phyloP scores from a whole-genome alignment of 2,113 vertebrate species.

The Sialia sialis region DNA sequence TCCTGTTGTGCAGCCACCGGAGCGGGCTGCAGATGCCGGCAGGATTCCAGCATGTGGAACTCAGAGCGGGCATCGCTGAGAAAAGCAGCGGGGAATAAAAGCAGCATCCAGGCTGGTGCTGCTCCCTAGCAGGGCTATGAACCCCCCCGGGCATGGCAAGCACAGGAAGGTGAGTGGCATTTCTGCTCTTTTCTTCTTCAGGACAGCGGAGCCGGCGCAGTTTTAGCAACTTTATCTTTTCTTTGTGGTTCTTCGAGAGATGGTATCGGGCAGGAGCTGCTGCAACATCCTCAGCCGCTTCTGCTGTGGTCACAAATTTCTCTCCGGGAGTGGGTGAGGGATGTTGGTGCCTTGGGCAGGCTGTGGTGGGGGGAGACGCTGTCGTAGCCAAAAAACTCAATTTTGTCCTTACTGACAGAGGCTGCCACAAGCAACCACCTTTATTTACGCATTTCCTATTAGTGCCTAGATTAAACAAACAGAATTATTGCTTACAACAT shows the following conservation, averaged over 20 bases:
- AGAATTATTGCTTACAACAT: neutral
- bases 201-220: too few species aligned
- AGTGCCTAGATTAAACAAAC: neutral
- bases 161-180: slow-evolving; percentile 47
- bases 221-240: neutral
- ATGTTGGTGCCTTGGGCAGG: neutral
- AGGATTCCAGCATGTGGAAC: slow-evolving; percentile 12
- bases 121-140: neutral
- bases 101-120: neutral
- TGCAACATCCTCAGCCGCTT: neutral
- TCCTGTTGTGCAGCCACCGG: slow-evolving; percentile 39
- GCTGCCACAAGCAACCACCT: neutral
- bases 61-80: neutral
- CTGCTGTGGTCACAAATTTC: neutral
- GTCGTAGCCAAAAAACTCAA: neutral
- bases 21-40: slow-evolving; percentile 9
- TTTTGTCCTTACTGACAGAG: neutral
- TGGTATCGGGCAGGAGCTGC: neutral
- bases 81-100: accelerated
- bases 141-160: neutral
- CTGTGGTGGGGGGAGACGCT: accelerated
- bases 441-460: neutral
- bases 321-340: neutral
- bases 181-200: neutral
- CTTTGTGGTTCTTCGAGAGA: neutral